Evolutionary conservation across 2,113 vertebrate genomes (phyloP).

Genomic region (Gracilinanus agilis): DNA sequence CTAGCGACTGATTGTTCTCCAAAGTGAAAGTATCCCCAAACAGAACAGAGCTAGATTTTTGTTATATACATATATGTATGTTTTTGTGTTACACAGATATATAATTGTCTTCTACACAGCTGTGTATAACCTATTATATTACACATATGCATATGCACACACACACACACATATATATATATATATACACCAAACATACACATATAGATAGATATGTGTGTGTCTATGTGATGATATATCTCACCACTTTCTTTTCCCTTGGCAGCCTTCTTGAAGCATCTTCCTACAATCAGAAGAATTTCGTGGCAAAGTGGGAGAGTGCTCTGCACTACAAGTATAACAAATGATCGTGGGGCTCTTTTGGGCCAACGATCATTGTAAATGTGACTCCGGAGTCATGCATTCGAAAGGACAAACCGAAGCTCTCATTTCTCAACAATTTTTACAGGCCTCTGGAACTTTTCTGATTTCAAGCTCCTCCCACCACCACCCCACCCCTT

Average conservation of each 20-base stretch:
- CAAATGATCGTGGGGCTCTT: background rate
- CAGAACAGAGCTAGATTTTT: background rate
- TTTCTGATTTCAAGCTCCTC: background rate
- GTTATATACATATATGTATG: background rate
- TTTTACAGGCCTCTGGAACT: background rate
- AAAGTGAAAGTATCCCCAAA: background rate
- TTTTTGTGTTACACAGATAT: background rate
- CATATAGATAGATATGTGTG: background rate
- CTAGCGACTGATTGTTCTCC: background rate
- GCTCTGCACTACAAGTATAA: background rate
- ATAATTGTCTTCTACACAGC: no score
- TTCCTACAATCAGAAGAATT: background rate
- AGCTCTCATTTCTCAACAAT: background rate
- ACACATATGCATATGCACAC: no score
- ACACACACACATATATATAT: background rate
- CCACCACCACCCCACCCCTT: no score
- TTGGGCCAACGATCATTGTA: background rate
- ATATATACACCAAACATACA: background rate
- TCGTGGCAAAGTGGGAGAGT: background rate
- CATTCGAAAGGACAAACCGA: background rate
- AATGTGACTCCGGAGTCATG: background rate
- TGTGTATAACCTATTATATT: no score
- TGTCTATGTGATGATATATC: background rate
- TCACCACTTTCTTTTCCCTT: background rate
- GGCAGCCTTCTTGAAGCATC: background rate